phyloP scores from a whole-genome alignment of 2,888 invertebrate species.

The Conchocele bisecta region DNA sequence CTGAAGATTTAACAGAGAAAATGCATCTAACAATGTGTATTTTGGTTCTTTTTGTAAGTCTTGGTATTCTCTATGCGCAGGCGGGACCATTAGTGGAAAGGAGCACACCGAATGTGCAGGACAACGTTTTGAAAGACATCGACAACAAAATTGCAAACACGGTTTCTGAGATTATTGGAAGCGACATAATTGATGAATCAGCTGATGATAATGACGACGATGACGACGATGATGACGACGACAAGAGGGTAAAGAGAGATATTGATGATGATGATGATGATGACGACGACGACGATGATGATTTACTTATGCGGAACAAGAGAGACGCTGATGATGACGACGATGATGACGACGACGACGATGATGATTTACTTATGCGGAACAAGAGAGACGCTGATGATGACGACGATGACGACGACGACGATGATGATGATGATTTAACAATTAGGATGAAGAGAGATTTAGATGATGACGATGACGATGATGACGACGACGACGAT shows the following conservation, averaged over 20 bases:
- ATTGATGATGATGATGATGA: not conserved
- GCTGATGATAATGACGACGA: not conserved
- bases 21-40: too few species aligned
- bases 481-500: not conserved
- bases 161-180: not conserved
- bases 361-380: not conserved
- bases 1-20: too few species aligned
- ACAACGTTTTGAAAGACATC: too few species aligned
- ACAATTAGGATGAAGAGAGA: not conserved
- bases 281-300: not conserved
- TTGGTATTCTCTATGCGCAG: too few species aligned
- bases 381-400: not conserved
- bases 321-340: not conserved
- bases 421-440: not conserved
- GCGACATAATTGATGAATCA: not conserved
- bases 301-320: too few species aligned
- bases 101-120: too few species aligned
- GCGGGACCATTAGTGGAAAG: too few species aligned
- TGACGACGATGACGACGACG: not conserved
- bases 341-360: constrained; percentile 1
- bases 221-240: not conserved
- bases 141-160: too few species aligned
- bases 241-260: not conserved
- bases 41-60: too few species aligned
- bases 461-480: not conserved